Conservation (phyloP, 1,140 invertebrate genomes). For the Streblospio benedicti region DNA sequence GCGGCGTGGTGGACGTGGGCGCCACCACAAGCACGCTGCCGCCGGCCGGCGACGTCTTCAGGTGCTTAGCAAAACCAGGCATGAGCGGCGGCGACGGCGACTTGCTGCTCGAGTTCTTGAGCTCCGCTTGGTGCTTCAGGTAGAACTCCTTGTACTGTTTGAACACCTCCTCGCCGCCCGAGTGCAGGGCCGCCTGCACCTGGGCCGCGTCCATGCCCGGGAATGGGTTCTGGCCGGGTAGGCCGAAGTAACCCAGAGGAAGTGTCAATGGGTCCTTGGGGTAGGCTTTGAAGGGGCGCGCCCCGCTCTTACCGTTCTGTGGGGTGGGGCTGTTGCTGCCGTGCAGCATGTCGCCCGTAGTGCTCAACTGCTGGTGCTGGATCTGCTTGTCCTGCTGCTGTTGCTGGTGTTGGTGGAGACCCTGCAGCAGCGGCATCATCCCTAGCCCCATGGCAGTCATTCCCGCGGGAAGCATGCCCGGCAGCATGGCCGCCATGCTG, state of each 20-base stretch:
- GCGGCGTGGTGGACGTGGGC: neutral
- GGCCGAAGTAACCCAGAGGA: constrained; percentile 39
- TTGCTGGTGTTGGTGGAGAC: neutral
- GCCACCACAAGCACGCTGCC: neutral
- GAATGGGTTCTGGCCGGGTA: constrained; percentile 18
- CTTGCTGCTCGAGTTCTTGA: constrained; percentile 4
- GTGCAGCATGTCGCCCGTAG: neutral
- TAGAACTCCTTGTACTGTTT: constrained; percentile 23
- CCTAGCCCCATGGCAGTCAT: neutral
- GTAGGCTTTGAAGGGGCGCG: constrained; percentile 62
- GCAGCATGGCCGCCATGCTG: neutral
- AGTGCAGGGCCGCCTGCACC: constrained; percentile 4
- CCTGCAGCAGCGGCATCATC: neutral
- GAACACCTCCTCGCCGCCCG: constrained; percentile 24
- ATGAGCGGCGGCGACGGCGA: neutral
- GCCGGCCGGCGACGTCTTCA: neutral
- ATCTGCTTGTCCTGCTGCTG: neutral
- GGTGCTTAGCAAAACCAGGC: neutral
- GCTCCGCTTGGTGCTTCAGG: constrained; percentile 5
- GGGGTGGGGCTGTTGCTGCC: neutral
- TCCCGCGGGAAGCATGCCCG: neutral
- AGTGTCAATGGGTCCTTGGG: constrained; percentile 55
- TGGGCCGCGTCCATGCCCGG: constrained; percentile 6
- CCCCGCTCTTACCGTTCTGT: constrained; percentile 33
- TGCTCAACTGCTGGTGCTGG: neutral